Percentiles rank a stretch among this genome's conserved stretches.
These are phyloP conservation scores for Orthonyx spaldingii DNA, from an alignment of 2,113 vertebrate species.

Conservation along the genomic window DNA sequence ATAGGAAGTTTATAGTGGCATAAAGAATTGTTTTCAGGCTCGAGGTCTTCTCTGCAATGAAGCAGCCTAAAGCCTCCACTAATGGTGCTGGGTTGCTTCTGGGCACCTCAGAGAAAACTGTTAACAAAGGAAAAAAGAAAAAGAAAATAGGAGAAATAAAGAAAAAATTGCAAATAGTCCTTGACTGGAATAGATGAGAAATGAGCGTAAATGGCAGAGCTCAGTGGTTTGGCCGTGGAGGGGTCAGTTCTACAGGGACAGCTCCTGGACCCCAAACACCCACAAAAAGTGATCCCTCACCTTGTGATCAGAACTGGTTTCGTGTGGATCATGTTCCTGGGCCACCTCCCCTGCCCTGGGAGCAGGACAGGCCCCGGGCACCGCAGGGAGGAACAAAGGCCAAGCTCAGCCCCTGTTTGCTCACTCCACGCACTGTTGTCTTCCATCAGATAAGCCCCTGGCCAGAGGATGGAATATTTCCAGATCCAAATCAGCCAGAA, in stretches of 20 bases:
- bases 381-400: neutral
- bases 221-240: neutral
- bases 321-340: neutral
- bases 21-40: neutral
- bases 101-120: neutral
- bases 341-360: neutral
- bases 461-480: neutral
- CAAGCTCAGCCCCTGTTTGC: neutral
- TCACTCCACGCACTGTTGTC: neutral
- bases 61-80: neutral
- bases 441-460: slow-evolving; percentile 39
- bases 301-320: neutral
- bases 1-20: neutral
- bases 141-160: too few species aligned
- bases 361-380: neutral
- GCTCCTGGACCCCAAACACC: neutral
- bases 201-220: neutral
- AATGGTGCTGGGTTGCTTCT: neutral
- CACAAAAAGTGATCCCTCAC: accelerated
- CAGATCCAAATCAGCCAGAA: neutral
- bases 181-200: neutral
- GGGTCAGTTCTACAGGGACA: too few species aligned
- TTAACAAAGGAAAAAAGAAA: neutral
- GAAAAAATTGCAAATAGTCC: too few species aligned
- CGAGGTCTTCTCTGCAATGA: neutral